Percentiles rank a stretch among this genome's conserved stretches.
Evolutionary conservation across 2,888 invertebrate species (phyloP).

Genomic region (Koerneria pararmatus): DNA sequence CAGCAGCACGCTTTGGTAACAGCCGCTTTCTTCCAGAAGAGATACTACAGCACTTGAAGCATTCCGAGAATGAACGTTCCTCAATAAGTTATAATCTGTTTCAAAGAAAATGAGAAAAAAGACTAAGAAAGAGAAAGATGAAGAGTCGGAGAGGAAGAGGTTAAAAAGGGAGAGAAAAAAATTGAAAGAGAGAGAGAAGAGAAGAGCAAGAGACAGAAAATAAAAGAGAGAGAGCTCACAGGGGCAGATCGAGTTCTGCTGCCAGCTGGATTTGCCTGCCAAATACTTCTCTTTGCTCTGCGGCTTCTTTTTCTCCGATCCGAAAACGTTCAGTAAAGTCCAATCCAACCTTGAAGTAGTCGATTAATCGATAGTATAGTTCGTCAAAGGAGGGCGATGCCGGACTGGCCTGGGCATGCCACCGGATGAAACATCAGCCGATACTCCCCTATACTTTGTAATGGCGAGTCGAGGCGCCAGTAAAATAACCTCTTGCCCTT

Average conservation of each 20-base stretch:
- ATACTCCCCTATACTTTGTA: too few relatives aligned
- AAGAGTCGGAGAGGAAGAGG: background rate
- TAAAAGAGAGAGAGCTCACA: conserved; percentile 10
- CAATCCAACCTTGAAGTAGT: conserved; percentile 18
- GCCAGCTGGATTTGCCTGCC: conserved; percentile 14
- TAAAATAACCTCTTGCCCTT: too few relatives aligned
- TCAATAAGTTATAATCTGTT: background rate
- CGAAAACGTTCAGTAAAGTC: conserved; percentile 11
- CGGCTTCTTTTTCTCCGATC: conserved; percentile 5
- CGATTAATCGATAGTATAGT: background rate
- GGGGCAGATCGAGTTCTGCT: background rate
- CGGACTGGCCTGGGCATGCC: too few relatives aligned
- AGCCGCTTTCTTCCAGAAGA: conserved; percentile 11
- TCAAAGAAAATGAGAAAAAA: background rate
- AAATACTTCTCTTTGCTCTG: conserved; percentile 16
- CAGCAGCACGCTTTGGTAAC: background rate
- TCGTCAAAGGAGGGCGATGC: too few relatives aligned
- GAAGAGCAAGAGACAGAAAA: background rate
- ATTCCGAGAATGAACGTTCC: conserved; percentile 16
- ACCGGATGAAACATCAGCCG: too few relatives aligned
- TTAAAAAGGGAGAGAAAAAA: background rate
- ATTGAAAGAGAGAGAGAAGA: background rate
- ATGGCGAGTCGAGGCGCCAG: too few relatives aligned
- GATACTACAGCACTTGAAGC: conserved; percentile 9
- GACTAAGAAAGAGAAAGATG: background rate